Percentiles rank a stretch among this genome's conserved stretches.
These are phyloP conservation scores for Ceuthmochares aereus DNA, from an alignment of 2,113 vertebrate species.

Conservation along the genomic window DNA sequence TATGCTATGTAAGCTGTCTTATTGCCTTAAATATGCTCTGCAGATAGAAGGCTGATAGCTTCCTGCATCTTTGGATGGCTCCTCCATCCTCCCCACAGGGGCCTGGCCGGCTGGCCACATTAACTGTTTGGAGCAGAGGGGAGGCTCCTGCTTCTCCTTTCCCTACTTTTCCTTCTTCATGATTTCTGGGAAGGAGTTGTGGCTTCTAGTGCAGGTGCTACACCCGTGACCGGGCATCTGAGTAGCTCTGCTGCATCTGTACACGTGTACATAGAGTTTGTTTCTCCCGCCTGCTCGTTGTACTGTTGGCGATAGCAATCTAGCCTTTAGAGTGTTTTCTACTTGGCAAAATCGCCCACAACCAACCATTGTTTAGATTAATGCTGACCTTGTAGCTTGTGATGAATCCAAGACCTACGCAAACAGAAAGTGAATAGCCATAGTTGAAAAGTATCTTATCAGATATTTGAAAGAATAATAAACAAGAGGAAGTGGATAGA, in stretches of 20 bases:
- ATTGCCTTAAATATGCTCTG: background rate
- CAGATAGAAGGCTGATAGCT: background rate
- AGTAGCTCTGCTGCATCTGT: background rate
- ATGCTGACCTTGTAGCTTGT: conserved; percentile 67
- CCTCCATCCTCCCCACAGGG: background rate
- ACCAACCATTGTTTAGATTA: conserved; percentile 61
- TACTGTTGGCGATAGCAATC: conserved; percentile 55
- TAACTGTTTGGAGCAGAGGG: background rate
- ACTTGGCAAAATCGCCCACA: conserved; percentile 22
- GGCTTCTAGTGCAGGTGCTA: conserved; percentile 2
- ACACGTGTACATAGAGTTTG: background rate
- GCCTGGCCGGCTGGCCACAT: fast-evolving
- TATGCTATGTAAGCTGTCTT: background rate
- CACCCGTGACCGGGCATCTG: conserved; percentile 33
- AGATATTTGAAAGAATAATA: conserved; percentile 69
- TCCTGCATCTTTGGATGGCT: background rate
- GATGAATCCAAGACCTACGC: conserved; percentile 67
- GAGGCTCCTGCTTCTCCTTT: background rate
- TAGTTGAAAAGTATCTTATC: conserved; percentile 58
- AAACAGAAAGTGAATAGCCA: conserved; percentile 67
- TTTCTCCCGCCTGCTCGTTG: conserved; percentile 10
- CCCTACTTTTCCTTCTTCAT: background rate
- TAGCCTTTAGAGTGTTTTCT: conserved; percentile 50
- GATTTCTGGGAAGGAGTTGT: background rate
- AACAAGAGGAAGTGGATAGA: conserved; percentile 61